Percentiles rank a stretch among this genome's conserved stretches.
Conservation (phyloP, 2,888 invertebrate species). For the Siphlonurus alternatus region DNA sequence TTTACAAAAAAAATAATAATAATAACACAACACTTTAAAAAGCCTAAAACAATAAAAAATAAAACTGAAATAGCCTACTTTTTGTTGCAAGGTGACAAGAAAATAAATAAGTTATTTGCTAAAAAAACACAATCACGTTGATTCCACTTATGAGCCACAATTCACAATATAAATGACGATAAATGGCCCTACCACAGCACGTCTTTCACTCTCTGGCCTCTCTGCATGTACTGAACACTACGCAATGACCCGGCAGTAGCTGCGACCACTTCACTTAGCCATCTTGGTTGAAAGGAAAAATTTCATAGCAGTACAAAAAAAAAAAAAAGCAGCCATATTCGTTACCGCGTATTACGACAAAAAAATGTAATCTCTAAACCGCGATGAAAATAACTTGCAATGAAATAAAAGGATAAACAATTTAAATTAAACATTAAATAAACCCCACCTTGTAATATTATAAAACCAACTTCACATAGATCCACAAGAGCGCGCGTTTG, state of each 20-base stretch:
- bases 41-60: background rate
- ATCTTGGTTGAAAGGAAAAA: conserved; percentile 17
- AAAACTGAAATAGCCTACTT: background rate
- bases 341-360: conserved; percentile 11
- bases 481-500: background rate
- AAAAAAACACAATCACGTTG: background rate
- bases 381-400: background rate
- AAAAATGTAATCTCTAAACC: background rate
- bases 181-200: background rate
- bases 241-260: conserved; percentile 15
- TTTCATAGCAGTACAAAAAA: conserved; percentile 13
- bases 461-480: background rate
- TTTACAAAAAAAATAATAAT: background rate
- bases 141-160: background rate
- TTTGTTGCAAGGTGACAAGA: background rate
- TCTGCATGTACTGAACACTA: conserved; percentile 7
- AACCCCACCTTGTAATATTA: background rate
- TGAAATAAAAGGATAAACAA: background rate
- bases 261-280: conserved; percentile 14
- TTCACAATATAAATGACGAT: background rate
- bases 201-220: background rate
- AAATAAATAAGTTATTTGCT: background rate
- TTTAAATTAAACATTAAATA: background rate
- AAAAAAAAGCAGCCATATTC: conserved; percentile 17
- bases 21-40: background rate